These are phyloP conservation scores for Macroglossus sobrinus DNA, from an alignment of 2,113 vertebrate genomes.

Conservation along the genomic window DNA sequence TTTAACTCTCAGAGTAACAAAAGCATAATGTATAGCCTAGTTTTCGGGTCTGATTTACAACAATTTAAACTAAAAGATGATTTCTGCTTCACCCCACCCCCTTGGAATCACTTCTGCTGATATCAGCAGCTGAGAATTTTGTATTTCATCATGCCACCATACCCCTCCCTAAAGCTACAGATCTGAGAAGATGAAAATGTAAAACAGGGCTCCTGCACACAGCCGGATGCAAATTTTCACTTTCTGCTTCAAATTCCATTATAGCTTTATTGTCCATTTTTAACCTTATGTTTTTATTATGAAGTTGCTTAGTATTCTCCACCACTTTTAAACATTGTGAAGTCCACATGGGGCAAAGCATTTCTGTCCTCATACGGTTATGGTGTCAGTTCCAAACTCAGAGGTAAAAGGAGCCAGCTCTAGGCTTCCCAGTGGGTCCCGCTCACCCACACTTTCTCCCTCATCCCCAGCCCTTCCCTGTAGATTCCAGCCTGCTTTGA, in stretches of 20 bases:
- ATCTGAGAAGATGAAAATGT: neutral
- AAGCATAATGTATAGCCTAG: conserved; percentile 79
- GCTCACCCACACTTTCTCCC: neutral
- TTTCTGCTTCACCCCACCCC: conserved; percentile 63
- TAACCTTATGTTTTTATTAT: neutral
- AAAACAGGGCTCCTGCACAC: neutral
- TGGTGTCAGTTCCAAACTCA: neutral
- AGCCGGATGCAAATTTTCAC: neutral
- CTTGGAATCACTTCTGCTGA: conserved; percentile 76
- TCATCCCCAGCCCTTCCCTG: neutral
- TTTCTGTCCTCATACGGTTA: neutral
- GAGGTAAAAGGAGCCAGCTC: neutral
- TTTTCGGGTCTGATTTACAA: conserved; percentile 82
- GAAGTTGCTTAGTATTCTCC: neutral
- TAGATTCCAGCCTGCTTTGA: neutral
- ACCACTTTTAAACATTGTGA: neutral
- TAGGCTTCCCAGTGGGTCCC: neutral
- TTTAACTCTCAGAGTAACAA: conserved; percentile 81
- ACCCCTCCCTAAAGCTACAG: neutral
- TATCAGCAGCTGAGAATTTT: conserved; percentile 73
- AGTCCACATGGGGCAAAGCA: neutral
- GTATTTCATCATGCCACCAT: neutral
- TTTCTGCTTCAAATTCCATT: neutral
- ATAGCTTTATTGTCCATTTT: neutral
- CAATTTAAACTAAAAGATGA: conserved; percentile 74